Conservation (phyloP, 2,888 invertebrate genomes). For the Meteorus cinctellus region DNA sequence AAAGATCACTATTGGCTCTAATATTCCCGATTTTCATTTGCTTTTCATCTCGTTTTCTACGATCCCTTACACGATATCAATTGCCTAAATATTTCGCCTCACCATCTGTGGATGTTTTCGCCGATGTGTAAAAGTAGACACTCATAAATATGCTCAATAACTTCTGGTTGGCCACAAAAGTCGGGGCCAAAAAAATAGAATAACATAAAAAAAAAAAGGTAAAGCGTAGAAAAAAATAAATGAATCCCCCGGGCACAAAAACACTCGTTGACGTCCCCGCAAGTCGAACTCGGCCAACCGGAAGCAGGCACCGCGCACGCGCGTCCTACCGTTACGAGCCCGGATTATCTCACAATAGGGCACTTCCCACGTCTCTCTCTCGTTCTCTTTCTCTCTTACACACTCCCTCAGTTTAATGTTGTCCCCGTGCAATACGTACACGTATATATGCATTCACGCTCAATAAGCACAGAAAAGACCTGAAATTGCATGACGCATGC, state of each 20-base stretch:
- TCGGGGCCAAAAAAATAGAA: neutral
- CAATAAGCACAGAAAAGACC: conserved; percentile 44
- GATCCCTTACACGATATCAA: conserved; percentile 4
- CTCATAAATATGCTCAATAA: conserved; percentile 1
- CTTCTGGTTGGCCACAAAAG: neutral
- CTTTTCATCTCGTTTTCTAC: neutral
- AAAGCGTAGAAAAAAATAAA: neutral
- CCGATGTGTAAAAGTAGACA: neutral
- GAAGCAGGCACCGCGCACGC: conserved; percentile 58
- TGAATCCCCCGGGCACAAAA: conserved; percentile 17
- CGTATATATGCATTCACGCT: conserved; percentile 41
- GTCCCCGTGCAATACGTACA: conserved; percentile 4
- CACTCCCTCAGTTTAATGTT: conserved; percentile 30
- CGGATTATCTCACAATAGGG: conserved; percentile 64
- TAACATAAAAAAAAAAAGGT: neutral
- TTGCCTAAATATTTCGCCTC: neutral
- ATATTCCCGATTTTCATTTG: neutral
- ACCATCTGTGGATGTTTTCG: neutral
- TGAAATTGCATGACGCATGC: conserved; percentile 39
- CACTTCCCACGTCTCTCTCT: conserved; percentile 62
- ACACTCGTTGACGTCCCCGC: conserved; percentile 33
- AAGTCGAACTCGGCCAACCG: conserved; percentile 59
- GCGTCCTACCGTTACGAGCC: conserved; percentile 59
- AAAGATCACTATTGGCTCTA: conserved; percentile 16
- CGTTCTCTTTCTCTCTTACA: conserved; percentile 25